A percentile compares a stretch with the other conserved stretches of the same genome.
Conservation (phyloP, 64 coral and sea anemone genomes). For the Actinia equina region DNA sequence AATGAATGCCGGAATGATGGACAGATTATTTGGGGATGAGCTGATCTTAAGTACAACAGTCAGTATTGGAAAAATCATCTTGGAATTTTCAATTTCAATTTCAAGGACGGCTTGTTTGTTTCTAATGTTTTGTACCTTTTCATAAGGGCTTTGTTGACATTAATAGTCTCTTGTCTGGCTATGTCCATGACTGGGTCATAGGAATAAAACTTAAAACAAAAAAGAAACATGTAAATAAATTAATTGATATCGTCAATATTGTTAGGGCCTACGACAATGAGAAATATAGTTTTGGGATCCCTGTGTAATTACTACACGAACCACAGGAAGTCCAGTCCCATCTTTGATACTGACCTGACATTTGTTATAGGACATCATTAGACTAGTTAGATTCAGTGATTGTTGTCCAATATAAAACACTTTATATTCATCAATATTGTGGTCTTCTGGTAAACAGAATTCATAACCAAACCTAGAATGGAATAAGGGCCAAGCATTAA, state of each 20-base stretch:
- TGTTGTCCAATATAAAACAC: constrained; percentile 86
- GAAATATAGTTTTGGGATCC: background rate
- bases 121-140: constrained; percentile 84
- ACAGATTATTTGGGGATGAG: too few relatives aligned
- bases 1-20: too few relatives aligned
- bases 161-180: constrained; percentile 66
- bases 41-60: too few relatives aligned
- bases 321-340: too few relatives aligned
- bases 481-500: background rate
- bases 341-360: constrained; percentile 59
- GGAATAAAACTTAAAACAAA: constrained; percentile 77
- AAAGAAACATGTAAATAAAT: too few relatives aligned
- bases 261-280: too few relatives aligned
- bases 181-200: constrained; percentile 74
- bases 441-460: constrained; percentile 49
- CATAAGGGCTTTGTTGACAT: constrained; percentile 89
- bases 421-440: constrained; percentile 48
- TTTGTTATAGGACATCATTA: constrained; percentile 95
- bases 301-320: background rate
- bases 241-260: background rate
- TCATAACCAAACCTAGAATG: constrained; percentile 70
- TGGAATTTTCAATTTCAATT: too few relatives aligned
- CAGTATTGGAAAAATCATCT: too few relatives aligned
- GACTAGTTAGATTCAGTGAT: constrained; percentile 80
- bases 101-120: too few relatives aligned